Evolutionary conservation across 53 echinoderm and acorn worm genomes (phyloP).

Genomic region (Paelopatides confundens): DNA sequence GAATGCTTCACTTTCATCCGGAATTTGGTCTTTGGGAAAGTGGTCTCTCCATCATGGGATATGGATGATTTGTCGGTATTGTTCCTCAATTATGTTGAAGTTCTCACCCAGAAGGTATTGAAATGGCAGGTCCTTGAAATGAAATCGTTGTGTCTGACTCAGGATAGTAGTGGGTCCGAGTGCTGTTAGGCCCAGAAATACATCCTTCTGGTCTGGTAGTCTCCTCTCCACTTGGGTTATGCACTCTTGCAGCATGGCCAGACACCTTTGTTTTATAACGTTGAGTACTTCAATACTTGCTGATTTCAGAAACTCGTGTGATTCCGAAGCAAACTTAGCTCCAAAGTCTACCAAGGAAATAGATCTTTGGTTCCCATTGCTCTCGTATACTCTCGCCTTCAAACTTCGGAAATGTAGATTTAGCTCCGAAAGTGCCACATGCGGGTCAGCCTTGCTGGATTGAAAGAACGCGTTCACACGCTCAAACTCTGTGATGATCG

Average conservation of each 20-base stretch:
- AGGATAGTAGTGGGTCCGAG: background rate
- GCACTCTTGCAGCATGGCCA: conserved; percentile 2
- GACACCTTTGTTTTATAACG: background rate
- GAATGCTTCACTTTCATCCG: background rate
- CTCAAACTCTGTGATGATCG: conserved; percentile 45
- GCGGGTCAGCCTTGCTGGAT: conserved; percentile 15
- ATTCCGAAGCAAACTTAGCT: conserved; percentile 15
- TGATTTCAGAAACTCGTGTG: background rate
- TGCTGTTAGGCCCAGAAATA: background rate
- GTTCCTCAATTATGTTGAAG: background rate
- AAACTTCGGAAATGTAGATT: conserved; percentile 27
- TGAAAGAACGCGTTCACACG: conserved; percentile 41
- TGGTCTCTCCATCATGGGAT: background rate
- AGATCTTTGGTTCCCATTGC: background rate
- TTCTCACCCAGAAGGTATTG: background rate
- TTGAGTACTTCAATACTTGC: background rate
- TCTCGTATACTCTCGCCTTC: conserved; percentile 13
- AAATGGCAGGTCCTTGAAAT: conserved; percentile 19
- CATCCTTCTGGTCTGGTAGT: background rate
- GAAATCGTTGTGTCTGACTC: background rate
- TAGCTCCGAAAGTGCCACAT: background rate
- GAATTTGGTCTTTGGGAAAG: background rate
- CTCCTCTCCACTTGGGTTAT: conserved; percentile 9
- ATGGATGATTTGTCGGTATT: conserved; percentile 7
- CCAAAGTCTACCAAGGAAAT: conserved; percentile 10